Evolutionary conservation across 2,113 vertebrate species (phyloP), one percentile per base, ranked within the genome.

Genomic region (Cygnus atratus): DNA sequence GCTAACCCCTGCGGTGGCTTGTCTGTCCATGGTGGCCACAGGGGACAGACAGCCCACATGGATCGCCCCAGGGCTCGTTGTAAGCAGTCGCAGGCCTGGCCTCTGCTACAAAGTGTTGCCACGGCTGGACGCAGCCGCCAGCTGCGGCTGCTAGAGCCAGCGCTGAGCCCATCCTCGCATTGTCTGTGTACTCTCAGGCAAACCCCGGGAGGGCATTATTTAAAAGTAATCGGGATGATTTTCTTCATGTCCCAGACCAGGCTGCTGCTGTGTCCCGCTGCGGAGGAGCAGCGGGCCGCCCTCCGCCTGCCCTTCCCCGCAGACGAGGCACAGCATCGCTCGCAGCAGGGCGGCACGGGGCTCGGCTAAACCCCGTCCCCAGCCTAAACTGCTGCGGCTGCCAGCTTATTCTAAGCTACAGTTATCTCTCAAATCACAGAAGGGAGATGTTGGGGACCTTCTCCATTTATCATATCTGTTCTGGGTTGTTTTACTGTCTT

Each of bases 341-440:
- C 0, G 0, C 21, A 14, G 22, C 9, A 28, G 7, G 22, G 58
- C 24, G 10, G 19, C 39, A 13, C 0, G 3, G 35, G 11, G 4
- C 43, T 48, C 22, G 16, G 43, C 31, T 71, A 43, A 79, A 70
- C 35, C 48, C 0, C 0, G 31, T 31, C 18, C 31, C 46, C 52
- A 43, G 43, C 58, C 37, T 74, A 3, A 65, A 9, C 12, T 65
- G 18, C 44, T 63, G 66, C 33, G 10, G 44, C 33, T 78, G 8
- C 43, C 33, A 58, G 13, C 52, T 78, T 89, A 25, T 21, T 73
- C 31, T 44, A 44, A 33, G 13, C 22, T 52, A 10, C 24, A 43
- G 19, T 33, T 41, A 12, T 29, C 18, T 29, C 9, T 75, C 41
- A n/a, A 55, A 43, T 84, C 1, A 1, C n/a, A 22, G 41, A 43